Evolutionary conservation across 2,888 invertebrate genomes (phyloP), one percentile per base, ranked within the genome.

Genomic region (Drosophila colorata): DNA sequence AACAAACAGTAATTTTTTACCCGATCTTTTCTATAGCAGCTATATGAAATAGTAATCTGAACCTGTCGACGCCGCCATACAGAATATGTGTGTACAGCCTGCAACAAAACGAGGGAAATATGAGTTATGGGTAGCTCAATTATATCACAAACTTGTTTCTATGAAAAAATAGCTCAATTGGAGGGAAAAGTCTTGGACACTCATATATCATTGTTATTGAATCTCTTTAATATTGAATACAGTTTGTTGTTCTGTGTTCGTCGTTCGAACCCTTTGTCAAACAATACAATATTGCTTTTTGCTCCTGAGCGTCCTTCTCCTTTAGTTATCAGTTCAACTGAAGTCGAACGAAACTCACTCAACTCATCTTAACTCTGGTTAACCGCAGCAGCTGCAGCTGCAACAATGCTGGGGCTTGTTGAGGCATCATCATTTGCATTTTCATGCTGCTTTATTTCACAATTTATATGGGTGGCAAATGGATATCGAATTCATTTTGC

Each of bases 401-500:
- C 31, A 49, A 38, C 55, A 55, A 66, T 66, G 47, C 57, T 44
- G 47, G 41, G 35, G 56, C 49, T 48, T 1, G 33, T 33, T 23
- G 11, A 4, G 13, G 9, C 71, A 51, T n/a, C 23, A 51, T 58
- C 58, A 67, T 61, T 67, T 61, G 74, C 74, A 67, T 73, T 67
- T 67, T 52, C 55, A 51, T 69, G 56, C 52, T 51, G 35, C 57
- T 51, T 71, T 72, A 76, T 76, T 78, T 73, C 14, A 56, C 61
- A 74, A 77, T 74, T 77, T 60, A 61, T 60, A 60, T 66, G 48
- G 35, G 46, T 44, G 46, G 33, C 53, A 60, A 77, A 58, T 73
- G 73, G 67, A 74, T 66, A 74, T 66, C 68, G 53, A 61, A 74
- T 61, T 58, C 73, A 66, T 60, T 71, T 60, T 59, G 51, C 63